Percentiles rank a stretch among this genome's conserved stretches.
Conservation (phyloP, 2,888 invertebrate species). For the Carcina quercana region DNA sequence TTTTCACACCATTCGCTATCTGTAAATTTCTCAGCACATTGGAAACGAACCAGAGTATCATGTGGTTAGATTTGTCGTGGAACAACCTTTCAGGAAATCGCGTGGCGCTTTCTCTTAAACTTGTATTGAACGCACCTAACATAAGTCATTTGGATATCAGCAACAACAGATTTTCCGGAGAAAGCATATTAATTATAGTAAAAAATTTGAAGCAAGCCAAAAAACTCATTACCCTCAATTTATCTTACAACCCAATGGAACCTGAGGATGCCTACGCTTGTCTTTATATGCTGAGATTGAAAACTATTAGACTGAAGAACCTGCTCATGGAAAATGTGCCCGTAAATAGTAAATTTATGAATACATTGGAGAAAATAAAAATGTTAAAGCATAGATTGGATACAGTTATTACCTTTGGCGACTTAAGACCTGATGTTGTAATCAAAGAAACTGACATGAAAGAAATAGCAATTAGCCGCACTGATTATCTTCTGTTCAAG, state of each 20-base stretch:
- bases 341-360: slow-evolving; percentile 22
- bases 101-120: slow-evolving; percentile 18
- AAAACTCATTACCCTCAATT: slow-evolving; percentile 19
- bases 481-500: slow-evolving; percentile 20
- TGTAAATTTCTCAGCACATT: slow-evolving; percentile 20
- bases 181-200: slow-evolving; percentile 16
- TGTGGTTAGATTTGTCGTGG: slow-evolving; percentile 26
- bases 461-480: slow-evolving; percentile 25
- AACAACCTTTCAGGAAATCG: slow-evolving; percentile 21
- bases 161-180: slow-evolving; percentile 22
- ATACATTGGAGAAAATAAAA: slow-evolving; percentile 16
- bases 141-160: slow-evolving; percentile 19
- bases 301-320: slow-evolving; percentile 21
- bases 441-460: slow-evolving; percentile 19
- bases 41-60: slow-evolving; percentile 18
- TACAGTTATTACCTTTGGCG: slow-evolving; percentile 23
- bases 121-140: slow-evolving; percentile 16
- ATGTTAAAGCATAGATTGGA: slow-evolving; percentile 17
- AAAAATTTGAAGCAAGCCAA: slow-evolving; percentile 14
- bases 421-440: slow-evolving; percentile 11
- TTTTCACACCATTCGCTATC: slow-evolving; percentile 21
- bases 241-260: slow-evolving; percentile 26
- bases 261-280: slow-evolving; percentile 22
- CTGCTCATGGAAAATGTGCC: slow-evolving; percentile 25
- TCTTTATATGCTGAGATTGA: slow-evolving; percentile 15